These are phyloP conservation scores for Moxostoma hubbsi DNA, from an alignment of 2,797 vertebrate genomes.

Conservation along the genomic window DNA sequence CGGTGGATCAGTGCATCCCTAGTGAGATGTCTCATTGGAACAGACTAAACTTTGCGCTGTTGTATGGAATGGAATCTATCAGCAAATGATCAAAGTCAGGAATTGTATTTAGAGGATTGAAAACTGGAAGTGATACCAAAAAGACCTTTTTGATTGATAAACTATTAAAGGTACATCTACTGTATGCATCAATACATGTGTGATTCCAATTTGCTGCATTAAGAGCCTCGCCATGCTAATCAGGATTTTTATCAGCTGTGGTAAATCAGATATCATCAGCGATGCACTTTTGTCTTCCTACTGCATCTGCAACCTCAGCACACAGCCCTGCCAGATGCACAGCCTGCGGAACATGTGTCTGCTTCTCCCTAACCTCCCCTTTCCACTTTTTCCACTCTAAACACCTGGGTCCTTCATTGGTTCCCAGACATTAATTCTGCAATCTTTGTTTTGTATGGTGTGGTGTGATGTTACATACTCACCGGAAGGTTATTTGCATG, in stretches of 20 bases:
- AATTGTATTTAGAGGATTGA: neutral
- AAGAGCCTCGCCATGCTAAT: constrained; percentile 16
- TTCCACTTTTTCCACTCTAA: constrained; percentile 5
- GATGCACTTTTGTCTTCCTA: constrained; percentile 48
- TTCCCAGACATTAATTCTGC: constrained; percentile 9
- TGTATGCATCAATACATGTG: too few species aligned
- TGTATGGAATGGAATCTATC: neutral
- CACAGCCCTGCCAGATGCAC: constrained; percentile 36
- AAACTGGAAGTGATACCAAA: neutral
- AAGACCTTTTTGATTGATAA: neutral
- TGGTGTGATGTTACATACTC: constrained; percentile 45
- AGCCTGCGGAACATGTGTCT: constrained; percentile 41
- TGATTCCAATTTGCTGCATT: neutral
- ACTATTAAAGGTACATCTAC: neutral
- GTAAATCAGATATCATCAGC: constrained; percentile 46
- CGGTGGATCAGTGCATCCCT: too few species aligned
- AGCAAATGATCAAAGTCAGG: neutral
- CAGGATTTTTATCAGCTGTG: constrained; percentile 17
- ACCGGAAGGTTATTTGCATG: constrained; percentile 37
- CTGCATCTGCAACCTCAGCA: constrained; percentile 44
- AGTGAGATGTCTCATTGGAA: neutral
- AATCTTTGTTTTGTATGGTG: constrained; percentile 13
- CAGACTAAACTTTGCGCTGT: neutral
- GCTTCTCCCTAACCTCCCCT: constrained; percentile 11
- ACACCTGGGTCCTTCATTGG: constrained; percentile 29